Conservation (phyloP, 2,888 invertebrate species). For the Acanthoscelides obtectus region DNA sequence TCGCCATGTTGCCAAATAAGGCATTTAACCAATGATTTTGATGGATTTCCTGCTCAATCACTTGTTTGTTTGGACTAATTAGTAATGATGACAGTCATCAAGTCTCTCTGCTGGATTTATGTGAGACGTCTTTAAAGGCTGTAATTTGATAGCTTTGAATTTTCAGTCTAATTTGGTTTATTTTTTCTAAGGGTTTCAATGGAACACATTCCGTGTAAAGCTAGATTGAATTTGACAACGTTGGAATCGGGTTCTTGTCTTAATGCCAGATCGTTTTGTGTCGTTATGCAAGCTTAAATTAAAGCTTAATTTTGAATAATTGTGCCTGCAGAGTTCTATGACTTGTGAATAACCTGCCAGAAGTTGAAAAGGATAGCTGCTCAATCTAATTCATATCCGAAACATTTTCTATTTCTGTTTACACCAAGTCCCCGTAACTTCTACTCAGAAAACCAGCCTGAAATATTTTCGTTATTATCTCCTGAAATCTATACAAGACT, state of each 20-base stretch:
- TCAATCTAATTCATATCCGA: constrained; percentile 3
- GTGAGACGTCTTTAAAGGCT: no score
- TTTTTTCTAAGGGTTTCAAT: no score
- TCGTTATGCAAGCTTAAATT: not conserved
- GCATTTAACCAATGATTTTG: no score
- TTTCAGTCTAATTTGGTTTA: no score
- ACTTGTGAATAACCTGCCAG: not conserved
- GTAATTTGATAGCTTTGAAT: no score
- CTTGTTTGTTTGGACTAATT: no score
- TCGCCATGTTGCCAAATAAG: no score
- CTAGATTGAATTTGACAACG: not conserved
- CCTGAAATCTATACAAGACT: not conserved
- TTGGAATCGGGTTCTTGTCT: not conserved
- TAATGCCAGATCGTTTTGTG: constrained; percentile 1
- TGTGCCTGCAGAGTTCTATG: not conserved
- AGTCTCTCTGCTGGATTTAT: no score
- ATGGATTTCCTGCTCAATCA: no score
- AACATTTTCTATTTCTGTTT: constrained; percentile 9
- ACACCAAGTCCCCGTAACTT: constrained; percentile 1
- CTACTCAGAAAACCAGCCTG: not conserved
- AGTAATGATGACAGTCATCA: no score
- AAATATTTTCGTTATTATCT: not conserved
- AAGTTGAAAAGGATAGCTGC: constrained; percentile 3
- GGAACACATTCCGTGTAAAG: not conserved
- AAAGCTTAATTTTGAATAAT: not conserved